These are phyloP conservation scores for Cryptomyrus ogoouensis DNA, from an alignment of 2,113 vertebrate species.

Conservation along the genomic window DNA sequence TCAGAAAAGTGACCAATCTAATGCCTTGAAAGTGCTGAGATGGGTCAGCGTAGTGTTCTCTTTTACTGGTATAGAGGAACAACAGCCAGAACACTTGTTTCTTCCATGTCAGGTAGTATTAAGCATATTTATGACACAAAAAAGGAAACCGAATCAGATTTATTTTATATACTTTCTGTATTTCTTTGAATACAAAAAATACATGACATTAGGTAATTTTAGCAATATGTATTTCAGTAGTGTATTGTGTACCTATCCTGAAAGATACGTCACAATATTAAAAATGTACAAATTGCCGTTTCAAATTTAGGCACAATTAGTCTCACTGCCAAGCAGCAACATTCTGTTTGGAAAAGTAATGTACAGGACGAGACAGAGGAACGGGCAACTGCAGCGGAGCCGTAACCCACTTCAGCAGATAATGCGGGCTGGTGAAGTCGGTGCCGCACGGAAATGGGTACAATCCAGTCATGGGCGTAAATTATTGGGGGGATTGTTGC, in stretches of 20 bases:
- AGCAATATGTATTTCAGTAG: neutral
- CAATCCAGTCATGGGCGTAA: neutral
- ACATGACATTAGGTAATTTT: neutral
- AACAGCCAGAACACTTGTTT: neutral
- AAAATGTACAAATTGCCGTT: conserved; percentile 47
- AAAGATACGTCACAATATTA: conserved; percentile 39
- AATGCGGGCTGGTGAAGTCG: neutral
- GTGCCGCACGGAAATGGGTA: neutral
- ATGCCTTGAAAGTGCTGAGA: neutral
- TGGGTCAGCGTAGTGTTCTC: neutral
- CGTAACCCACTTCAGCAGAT: neutral
- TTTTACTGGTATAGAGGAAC: neutral
- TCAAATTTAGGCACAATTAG: conserved; percentile 57
- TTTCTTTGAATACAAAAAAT: neutral
- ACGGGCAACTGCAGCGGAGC: neutral
- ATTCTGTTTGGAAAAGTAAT: conserved; percentile 5
- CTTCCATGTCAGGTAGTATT: neutral
- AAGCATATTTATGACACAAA: neutral
- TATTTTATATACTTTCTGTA: neutral
- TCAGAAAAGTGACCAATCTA: neutral
- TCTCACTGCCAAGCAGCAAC: conserved; percentile 1
- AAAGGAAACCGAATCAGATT: neutral
- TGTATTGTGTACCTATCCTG: conserved; percentile 6
- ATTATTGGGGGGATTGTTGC: too few relatives aligned
- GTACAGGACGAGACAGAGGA: neutral